Conservation (phyloP, 2,888 invertebrate species). For the Ferdinandea cuprea region DNA sequence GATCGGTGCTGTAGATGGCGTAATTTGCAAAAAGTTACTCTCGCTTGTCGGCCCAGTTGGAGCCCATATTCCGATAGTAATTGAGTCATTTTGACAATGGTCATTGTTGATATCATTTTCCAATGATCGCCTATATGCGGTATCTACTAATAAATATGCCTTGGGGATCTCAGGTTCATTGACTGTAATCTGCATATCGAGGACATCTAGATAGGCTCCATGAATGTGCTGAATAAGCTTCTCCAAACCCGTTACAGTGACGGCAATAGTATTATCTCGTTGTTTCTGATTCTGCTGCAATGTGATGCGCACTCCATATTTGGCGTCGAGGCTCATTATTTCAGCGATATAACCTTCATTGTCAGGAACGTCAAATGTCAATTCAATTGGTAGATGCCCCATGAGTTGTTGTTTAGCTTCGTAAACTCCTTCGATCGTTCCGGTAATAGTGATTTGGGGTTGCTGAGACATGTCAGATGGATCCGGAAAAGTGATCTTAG, state of each 20-base stretch:
- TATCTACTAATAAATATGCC: constrained; percentile 84
- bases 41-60: constrained; percentile 37
- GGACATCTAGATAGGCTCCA: constrained; percentile 92
- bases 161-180: constrained; percentile 90
- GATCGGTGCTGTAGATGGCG: neutral
- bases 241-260: constrained; percentile 95
- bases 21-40: constrained; percentile 24
- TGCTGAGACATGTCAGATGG: constrained; percentile 93
- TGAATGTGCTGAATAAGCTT: constrained; percentile 93
- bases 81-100: constrained; percentile 72
- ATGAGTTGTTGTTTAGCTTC: constrained; percentile 94
- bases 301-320: constrained; percentile 92
- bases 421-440: constrained; percentile 94
- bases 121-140: constrained; percentile 70
- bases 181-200: constrained; percentile 86
- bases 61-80: constrained; percentile 46
- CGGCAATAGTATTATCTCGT: constrained; percentile 92
- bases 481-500: constrained; percentile 96
- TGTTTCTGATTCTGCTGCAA: constrained; percentile 94
- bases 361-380: constrained; percentile 97
- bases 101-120: constrained; percentile 69
- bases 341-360: constrained; percentile 87
- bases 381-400: constrained; percentile 94
- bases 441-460: constrained; percentile 95
- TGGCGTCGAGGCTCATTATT: constrained; percentile 88